Percentiles rank a stretch among this genome's conserved stretches.
Evolutionary conservation across 2,888 invertebrate species (phyloP).

Genomic region (Coenonympha arcania): DNA sequence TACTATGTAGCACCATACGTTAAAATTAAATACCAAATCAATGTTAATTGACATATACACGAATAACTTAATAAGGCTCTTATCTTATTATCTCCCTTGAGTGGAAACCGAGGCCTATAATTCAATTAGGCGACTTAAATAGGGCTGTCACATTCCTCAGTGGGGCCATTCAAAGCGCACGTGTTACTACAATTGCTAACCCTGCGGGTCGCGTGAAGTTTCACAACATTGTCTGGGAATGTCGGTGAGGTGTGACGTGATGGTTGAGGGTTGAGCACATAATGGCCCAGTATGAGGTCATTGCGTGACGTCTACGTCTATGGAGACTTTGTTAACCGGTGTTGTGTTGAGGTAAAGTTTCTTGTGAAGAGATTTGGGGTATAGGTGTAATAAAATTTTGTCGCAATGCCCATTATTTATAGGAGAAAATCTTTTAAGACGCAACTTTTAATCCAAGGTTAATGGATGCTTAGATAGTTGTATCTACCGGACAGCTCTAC

Average conservation of each 20-base stretch:
- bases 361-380: background rate
- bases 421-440: background rate
- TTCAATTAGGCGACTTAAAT: conserved; percentile 69
- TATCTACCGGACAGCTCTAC: too few relatives aligned
- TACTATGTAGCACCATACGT: too few relatives aligned
- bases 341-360: conserved; percentile 4
- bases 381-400: background rate
- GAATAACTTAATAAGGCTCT: conserved; percentile 39
- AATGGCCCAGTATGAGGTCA: conserved; percentile 61
- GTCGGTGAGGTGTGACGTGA: conserved; percentile 60
- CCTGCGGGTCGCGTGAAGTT: conserved; percentile 66
- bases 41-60: conserved; percentile 33
- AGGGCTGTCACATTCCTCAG: conserved; percentile 56
- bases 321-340: conserved; percentile 6
- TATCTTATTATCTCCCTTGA: conserved; percentile 17
- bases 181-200: conserved; percentile 62
- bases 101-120: conserved; percentile 47
- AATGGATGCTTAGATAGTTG: too few relatives aligned
- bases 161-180: conserved; percentile 63
- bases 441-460: background rate
- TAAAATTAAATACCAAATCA: too few relatives aligned
- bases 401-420: background rate
- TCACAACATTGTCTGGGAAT: conserved; percentile 54
- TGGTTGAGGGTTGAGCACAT: conserved; percentile 49
- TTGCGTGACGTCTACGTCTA: conserved; percentile 7